Base-by-base conservation (phyloP, 2,113 vertebrate genomes). In the Hippocampus abdominalis region DNA sequence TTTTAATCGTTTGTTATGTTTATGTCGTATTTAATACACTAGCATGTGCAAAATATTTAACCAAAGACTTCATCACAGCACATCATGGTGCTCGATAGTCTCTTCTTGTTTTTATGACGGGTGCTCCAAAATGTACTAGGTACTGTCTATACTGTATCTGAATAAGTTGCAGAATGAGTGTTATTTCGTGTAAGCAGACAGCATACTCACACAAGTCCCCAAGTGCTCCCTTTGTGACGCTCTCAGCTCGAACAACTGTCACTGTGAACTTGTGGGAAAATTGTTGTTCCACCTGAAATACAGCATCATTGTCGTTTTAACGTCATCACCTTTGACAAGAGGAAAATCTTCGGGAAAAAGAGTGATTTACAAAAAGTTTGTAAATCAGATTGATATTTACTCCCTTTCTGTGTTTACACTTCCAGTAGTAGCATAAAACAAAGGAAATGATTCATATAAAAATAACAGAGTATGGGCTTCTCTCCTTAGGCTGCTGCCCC, bases 191-290 rank as follows among this genome's bases (percentile, higher is more conserved):
- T 32, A 32, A 18, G 18, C 27, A 60, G 27, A 60, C 32, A 25
- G 40, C n/a, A 59, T 81, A 97, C 97, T 97, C 87, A 99, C 96
- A 85, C 88, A 99, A 91, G 79, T 99, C 97, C 40, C 97, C 97
- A 32, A 99, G 90, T 0, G 94, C 89, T 75, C 97, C 97, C 81
- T 99, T 99, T 4, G 97, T 99, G 74, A 99, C 97, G 79, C 92
- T 96, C 59, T 94, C 93, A 56, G 97, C 97, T 73, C 83, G 84
- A 71, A 92, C 80, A 12, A 98, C 94, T 0, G 90, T 95, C 70
- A 97, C 95, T 0, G 86, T 95, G 71, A 98, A 93, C 78, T 93
- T 93, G 85, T 98, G 95, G 25, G 95, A 98, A 75, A 96, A 94
- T 79, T 98, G 96, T 77, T 98, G 95, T 23, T 98, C 96, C 80